These are phyloP conservation scores for Thermophis baileyi DNA, from an alignment of 2,113 vertebrate species.

Conservation along the genomic window DNA sequence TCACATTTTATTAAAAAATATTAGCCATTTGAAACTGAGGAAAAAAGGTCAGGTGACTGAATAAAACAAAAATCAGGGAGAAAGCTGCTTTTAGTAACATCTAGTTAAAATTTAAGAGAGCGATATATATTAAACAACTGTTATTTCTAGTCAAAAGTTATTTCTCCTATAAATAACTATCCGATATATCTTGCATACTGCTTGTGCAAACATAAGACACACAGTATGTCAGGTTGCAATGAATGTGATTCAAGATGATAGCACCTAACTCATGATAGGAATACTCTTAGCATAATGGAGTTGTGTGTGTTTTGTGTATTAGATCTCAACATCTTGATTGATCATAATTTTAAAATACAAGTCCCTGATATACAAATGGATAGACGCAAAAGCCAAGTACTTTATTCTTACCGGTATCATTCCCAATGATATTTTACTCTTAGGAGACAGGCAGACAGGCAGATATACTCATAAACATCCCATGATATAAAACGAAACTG, in stretches of 20 bases:
- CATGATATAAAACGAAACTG: neutral
- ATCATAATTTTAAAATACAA: neutral
- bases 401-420: neutral
- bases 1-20: neutral
- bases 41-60: neutral
- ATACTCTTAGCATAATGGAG: neutral
- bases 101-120: neutral
- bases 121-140: neutral
- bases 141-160: neutral
- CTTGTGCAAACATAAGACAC: neutral
- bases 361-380: neutral
- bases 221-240: neutral
- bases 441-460: neutral
- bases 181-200: neutral
- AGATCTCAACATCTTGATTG: neutral
- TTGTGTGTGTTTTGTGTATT: neutral
- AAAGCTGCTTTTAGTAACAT: neutral
- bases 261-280: neutral
- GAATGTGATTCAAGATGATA: neutral
- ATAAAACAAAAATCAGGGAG: neutral
- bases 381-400: neutral
- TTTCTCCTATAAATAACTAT: neutral
- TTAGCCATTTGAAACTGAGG: neutral
- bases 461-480: neutral
- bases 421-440: neutral